phyloP scores from a whole-genome alignment of 2,888 invertebrate genomes.

The Exocentrus adspersus region DNA sequence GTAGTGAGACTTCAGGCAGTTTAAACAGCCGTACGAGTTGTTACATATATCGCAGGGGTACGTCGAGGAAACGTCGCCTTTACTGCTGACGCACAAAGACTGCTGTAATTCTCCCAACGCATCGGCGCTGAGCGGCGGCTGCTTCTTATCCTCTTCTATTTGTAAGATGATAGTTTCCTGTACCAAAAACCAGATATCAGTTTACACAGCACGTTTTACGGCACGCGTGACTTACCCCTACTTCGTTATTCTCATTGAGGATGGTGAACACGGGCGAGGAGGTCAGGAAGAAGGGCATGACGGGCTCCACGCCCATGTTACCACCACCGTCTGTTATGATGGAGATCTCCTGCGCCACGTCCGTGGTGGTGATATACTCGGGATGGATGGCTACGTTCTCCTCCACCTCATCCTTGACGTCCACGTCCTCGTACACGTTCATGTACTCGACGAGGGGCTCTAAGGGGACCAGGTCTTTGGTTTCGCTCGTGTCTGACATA shows the following conservation, averaged over 20 bases:
- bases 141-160: conserved; percentile 33
- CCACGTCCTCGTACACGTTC: conserved; percentile 26
- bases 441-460: conserved; percentile 37
- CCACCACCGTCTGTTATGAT: neutral
- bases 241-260: conserved; percentile 36
- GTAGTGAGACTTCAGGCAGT: conserved; percentile 49
- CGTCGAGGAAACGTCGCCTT: conserved; percentile 14
- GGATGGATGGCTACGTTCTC: neutral
- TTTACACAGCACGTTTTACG: too few relatives aligned
- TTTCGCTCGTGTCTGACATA: conserved; percentile 8
- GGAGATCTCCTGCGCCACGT: conserved; percentile 8
- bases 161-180: conserved; percentile 42
- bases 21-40: conserved; percentile 41
- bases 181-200: neutral
- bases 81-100: conserved; percentile 22
- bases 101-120: conserved; percentile 23
- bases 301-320: conserved; percentile 28
- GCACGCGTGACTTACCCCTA: conserved; percentile 18
- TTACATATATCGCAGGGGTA: conserved; percentile 36
- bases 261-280: conserved; percentile 32
- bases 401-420: neutral
- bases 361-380: neutral
- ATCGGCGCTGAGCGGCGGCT: neutral
- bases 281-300: conserved; percentile 42
- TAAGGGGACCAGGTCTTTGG: conserved; percentile 28